A percentile compares a stretch with the other conserved stretches of the same genome.
These are phyloP conservation scores for Hemitrygon akajei DNA, from an alignment of 2,797 vertebrate genomes.

Conservation along the genomic window DNA sequence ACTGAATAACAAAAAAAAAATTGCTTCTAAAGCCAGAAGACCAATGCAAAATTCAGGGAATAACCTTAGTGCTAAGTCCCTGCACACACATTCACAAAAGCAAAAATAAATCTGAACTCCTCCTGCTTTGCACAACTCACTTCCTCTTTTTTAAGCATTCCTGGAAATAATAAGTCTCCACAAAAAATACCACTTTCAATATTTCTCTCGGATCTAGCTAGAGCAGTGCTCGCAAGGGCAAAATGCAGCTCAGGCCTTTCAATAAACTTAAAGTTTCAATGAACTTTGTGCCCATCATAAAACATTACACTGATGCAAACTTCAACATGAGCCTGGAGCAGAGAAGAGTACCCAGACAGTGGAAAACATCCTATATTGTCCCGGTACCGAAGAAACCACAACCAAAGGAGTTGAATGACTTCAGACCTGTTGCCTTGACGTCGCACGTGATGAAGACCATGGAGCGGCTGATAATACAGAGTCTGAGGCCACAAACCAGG, in stretches of 20 bases:
- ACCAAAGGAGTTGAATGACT: too few relatives aligned
- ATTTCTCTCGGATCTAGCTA: neutral
- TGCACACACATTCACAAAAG: neutral
- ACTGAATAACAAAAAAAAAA: neutral
- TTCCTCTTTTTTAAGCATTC: neutral
- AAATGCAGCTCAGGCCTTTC: neutral
- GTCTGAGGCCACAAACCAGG: too few relatives aligned
- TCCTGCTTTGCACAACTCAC: neutral
- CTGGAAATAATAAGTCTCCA: neutral
- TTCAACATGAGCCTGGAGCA: too few relatives aligned
- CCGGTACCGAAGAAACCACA: too few relatives aligned
- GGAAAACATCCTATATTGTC: too few relatives aligned
- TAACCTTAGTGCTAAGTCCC: neutral
- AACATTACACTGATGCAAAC: neutral
- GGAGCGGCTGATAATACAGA: too few relatives aligned
- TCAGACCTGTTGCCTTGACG: too few relatives aligned
- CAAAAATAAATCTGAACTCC: neutral
- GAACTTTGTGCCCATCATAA: neutral
- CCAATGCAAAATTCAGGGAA: neutral
- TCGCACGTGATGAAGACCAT: too few relatives aligned
- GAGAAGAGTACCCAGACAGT: too few relatives aligned
- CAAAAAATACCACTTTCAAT: neutral
- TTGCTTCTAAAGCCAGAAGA: neutral
- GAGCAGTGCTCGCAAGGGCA: neutral
- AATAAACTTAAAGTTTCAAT: neutral